Conservation (phyloP, 2,888 invertebrate species). For the Drosophila percnosoma region DNA sequence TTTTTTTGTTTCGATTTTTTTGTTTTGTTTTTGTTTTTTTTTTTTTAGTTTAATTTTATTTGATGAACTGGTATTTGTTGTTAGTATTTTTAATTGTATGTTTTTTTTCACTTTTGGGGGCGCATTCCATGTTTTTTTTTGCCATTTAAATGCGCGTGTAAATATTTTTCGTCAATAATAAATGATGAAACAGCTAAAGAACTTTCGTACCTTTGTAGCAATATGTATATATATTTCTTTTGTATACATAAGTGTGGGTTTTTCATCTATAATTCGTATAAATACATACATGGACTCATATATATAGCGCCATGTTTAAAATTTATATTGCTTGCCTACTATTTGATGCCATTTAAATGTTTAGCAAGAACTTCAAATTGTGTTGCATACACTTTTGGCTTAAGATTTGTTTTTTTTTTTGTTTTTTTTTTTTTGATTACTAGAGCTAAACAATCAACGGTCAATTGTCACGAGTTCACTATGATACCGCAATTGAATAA, state of each 20-base stretch:
- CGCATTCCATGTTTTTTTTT: conserved; percentile 34
- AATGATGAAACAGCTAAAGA: conserved; percentile 72
- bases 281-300: conserved; percentile 37
- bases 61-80: conserved; percentile 17
- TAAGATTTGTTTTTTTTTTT: background rate
- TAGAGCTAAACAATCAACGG: conserved; percentile 45
- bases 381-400: conserved; percentile 18
- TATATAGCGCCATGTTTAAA: conserved; percentile 29
- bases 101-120: conserved; percentile 48
- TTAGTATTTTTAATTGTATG: conserved; percentile 45
- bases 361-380: conserved; percentile 39
- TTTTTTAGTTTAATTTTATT: conserved; percentile 28
- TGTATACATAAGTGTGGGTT: conserved; percentile 50
- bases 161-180: conserved; percentile 69
- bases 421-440: conserved; percentile 3
- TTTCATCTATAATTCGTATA: conserved; percentile 32
- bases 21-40: conserved; percentile 18
- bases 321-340: conserved; percentile 41
- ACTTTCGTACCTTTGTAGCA: conserved; percentile 45
- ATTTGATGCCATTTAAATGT: conserved; percentile 36
- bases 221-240: conserved; percentile 40
- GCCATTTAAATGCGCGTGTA: conserved; percentile 75
- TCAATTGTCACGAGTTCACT: conserved; percentile 42
- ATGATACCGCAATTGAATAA: conserved; percentile 42
- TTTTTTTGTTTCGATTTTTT: conserved; percentile 28